phyloP scores from a whole-genome alignment of 2,797 vertebrate species.

The Oreochromis mossambicus region DNA sequence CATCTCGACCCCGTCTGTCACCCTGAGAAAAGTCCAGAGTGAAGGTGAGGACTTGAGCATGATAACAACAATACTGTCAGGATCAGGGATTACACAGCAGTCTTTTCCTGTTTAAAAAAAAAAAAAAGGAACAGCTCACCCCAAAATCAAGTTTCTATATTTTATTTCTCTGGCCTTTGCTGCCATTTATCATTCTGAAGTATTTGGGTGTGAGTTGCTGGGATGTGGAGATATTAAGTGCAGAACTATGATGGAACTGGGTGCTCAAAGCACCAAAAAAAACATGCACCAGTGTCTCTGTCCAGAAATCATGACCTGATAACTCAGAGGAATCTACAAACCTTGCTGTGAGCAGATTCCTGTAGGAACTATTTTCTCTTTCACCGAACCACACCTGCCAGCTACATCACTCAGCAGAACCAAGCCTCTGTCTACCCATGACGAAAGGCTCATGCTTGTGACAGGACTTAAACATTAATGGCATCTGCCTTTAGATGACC shows the following conservation, averaged over 20 bases:
- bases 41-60: constrained; percentile 75
- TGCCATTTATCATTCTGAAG: background rate
- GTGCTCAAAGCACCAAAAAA: background rate
- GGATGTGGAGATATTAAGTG: background rate
- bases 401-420: background rate
- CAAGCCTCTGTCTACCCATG: background rate
- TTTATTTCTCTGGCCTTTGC: background rate
- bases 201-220: background rate
- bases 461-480: background rate
- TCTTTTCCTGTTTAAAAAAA: background rate
- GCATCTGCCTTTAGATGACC: background rate
- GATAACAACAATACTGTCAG: background rate
- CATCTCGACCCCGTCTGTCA: constrained; percentile 86
- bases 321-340: background rate
- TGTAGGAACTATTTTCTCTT: background rate
- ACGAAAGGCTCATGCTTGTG: background rate
- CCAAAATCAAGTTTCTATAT: background rate
- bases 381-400: background rate
- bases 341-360: background rate
- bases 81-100: background rate
- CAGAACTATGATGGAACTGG: background rate
- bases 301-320: background rate
- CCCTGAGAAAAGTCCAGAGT: constrained; percentile 89
- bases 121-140: background rate
- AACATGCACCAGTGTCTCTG: rapidly evolving